phyloP scores from a whole-genome alignment of 2,113 vertebrate genomes.

The Vanacampus margaritifer region DNA sequence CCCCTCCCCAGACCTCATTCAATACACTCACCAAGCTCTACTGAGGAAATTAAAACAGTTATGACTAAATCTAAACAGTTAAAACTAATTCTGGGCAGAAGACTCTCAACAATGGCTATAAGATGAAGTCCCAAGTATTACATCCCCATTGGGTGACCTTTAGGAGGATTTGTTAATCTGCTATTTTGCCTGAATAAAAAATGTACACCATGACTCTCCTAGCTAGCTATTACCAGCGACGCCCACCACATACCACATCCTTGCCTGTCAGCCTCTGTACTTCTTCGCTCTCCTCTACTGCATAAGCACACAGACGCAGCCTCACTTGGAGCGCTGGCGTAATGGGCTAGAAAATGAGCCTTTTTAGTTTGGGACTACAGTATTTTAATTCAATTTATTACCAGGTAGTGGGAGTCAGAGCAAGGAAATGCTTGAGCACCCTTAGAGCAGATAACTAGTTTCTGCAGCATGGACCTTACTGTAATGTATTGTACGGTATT shows the following conservation, averaged over 20 bases:
- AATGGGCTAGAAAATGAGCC: slow-evolving; percentile 70
- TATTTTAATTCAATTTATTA: slow-evolving; percentile 68
- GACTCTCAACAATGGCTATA: too few relatives aligned
- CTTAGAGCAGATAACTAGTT: slow-evolving; percentile 29
- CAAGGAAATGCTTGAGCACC: slow-evolving; percentile 18
- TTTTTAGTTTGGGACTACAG: slow-evolving; percentile 33
- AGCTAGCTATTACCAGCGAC: not conserved
- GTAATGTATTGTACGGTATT: slow-evolving; percentile 39
- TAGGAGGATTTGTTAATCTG: not conserved
- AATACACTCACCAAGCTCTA: too few relatives aligned
- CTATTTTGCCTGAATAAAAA: slow-evolving; percentile 6
- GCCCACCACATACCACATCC: not conserved
- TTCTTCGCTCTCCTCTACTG: slow-evolving; percentile 40
- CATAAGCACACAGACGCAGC: slow-evolving; percentile 44
- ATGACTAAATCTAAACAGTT: too few relatives aligned
- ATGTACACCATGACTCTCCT: not conserved
- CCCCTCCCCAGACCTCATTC: too few relatives aligned
- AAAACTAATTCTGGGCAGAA: too few relatives aligned
- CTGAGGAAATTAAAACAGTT: too few relatives aligned
- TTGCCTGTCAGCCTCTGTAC: slow-evolving; percentile 29
- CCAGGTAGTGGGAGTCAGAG: slow-evolving; percentile 40
- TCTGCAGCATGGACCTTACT: slow-evolving; percentile 6
- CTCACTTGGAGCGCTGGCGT: slow-evolving; percentile 49
- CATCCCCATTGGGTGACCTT: too few relatives aligned
- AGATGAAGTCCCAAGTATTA: too few relatives aligned